Evolutionary conservation across 2,797 vertebrate genomes (phyloP).

Genomic region (Hippocampus kuda): DNA sequence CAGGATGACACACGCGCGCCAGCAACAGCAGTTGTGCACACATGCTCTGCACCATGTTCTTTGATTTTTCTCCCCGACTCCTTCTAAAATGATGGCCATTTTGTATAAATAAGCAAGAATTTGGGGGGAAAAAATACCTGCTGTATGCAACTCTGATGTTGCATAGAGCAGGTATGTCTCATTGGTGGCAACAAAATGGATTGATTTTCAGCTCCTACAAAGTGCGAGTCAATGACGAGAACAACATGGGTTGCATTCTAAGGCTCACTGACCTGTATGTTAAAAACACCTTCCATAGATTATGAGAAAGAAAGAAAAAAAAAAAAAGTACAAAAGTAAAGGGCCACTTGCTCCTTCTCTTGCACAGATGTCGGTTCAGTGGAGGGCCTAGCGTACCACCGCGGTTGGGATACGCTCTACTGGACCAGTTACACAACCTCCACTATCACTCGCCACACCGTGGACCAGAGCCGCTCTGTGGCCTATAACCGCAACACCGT

Average conservation of each 20-base stretch:
- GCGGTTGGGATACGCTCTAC: conserved; percentile 90
- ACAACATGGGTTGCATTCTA: background rate
- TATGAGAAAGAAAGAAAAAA: background rate
- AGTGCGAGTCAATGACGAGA: background rate
- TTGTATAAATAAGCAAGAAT: background rate
- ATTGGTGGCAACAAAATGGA: background rate
- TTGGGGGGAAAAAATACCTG: no score
- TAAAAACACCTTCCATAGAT: background rate
- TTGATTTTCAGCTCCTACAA: background rate
- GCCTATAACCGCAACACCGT: conserved; percentile 88
- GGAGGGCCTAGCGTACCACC: conserved; percentile 92
- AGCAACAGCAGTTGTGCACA: conserved; percentile 27
- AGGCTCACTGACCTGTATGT: background rate
- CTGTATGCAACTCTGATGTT: no score
- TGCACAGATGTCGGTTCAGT: conserved; percentile 87
- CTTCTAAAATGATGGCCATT: background rate
- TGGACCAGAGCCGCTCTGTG: conserved; percentile 81
- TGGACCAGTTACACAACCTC: conserved; percentile 98
- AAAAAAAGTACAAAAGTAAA: no score
- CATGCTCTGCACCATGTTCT: conserved; percentile 14
- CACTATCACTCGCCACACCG: conserved; percentile 89
- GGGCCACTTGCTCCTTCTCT: conserved; percentile 7
- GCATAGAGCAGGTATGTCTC: no score
- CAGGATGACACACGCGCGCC: conserved; percentile 42
- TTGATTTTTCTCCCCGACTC: conserved; percentile 5